A percentile compares a stretch with the other conserved stretches of the same genome.
Evolutionary conservation across 92 coral and sea anemone species (phyloP).

Genomic region (Zoanthus sociatus): DNA sequence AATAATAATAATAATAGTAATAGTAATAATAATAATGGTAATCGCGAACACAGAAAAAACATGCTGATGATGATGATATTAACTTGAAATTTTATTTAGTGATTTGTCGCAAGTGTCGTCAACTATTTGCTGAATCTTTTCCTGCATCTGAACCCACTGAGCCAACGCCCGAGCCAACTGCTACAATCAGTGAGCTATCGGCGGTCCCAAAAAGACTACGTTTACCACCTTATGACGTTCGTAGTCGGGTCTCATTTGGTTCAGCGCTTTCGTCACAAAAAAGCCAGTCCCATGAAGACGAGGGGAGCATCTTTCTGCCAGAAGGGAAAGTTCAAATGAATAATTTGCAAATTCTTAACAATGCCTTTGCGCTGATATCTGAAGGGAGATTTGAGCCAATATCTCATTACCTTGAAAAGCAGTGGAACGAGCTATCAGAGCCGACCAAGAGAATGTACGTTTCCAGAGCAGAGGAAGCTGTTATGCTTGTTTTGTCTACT

Average conservation of each 20-base stretch:
- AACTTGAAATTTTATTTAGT: too few species aligned
- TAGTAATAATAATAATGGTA: too few species aligned
- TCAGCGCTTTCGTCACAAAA: constrained; percentile 61
- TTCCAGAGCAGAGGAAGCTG: constrained; percentile 22
- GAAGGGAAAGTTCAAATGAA: constrained; percentile 56
- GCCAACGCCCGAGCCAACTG: too few species aligned
- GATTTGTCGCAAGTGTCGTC: too few species aligned
- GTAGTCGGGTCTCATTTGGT: constrained; percentile 55
- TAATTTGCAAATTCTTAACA: constrained; percentile 45
- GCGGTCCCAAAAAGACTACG: too few species aligned
- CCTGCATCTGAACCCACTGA: too few species aligned
- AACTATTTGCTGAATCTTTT: too few species aligned
- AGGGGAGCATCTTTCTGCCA: constrained; percentile 54
- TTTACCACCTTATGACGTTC: too few species aligned
- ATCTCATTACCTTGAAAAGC: constrained; percentile 28
- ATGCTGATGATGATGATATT: too few species aligned
- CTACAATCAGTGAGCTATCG: too few species aligned
- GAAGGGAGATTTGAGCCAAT: constrained; percentile 52
- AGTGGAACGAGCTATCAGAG: constrained; percentile 49
- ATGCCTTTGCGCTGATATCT: constrained; percentile 48
- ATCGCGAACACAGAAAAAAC: too few species aligned
- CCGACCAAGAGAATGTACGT: constrained; percentile 2
- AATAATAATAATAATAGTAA: too few species aligned
- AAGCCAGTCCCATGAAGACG: constrained; percentile 62
- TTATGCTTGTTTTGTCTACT: constrained; percentile 38